Base-by-base conservation (phyloP, 2,113 vertebrate genomes). In the Eolophus roseicapilla region DNA sequence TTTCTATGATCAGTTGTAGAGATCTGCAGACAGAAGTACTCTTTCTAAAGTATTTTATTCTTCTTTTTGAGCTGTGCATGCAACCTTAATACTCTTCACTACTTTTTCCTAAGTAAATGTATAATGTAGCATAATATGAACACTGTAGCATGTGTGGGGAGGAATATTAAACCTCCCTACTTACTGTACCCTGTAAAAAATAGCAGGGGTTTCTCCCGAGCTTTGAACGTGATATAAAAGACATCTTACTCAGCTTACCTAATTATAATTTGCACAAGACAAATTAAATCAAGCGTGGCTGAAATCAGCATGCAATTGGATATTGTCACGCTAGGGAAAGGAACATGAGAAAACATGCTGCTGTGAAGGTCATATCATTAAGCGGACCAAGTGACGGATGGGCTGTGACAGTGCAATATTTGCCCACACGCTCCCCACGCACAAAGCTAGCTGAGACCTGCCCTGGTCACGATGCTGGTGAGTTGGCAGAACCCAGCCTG, bases 401-500 rank as follows among this genome's bases (percentile, higher is more conserved):
- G 59, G 73, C 57, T 37, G 52, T 13, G 13, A 47, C 41, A 15
- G 49, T 37, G 20, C 3, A 39, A 5, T 12, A 15, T 47, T 10
- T 31, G 83, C 17, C 16, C 64, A 8, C 12, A 3, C 7, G 2
- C 27, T 19, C 23, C 15, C 29, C 0, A 1, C 11, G 46, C 25
- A 14, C 21, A 60, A 57, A 29, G 16, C 2, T 10, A 50, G 35
- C 60, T 12, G 33, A 37, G 19, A 25, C 47, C 63, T 47, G 62
- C 17, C 25, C 23, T 1, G 3, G 2, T 15, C 63, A 24, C 1
- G 0, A 50, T 17, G 1, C 39, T 7, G 2, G 0, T 29, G 35
- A 31, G 28, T 1, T 4, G 17, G 43, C 69, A 74, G 60, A 75
- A 39, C 62, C 33, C 43, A 27, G 23, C 31, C 43, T 39, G 14